These are phyloP conservation scores for Conus canariensis DNA, from an alignment of 2,888 invertebrate genomes.

Conservation along the genomic window DNA sequence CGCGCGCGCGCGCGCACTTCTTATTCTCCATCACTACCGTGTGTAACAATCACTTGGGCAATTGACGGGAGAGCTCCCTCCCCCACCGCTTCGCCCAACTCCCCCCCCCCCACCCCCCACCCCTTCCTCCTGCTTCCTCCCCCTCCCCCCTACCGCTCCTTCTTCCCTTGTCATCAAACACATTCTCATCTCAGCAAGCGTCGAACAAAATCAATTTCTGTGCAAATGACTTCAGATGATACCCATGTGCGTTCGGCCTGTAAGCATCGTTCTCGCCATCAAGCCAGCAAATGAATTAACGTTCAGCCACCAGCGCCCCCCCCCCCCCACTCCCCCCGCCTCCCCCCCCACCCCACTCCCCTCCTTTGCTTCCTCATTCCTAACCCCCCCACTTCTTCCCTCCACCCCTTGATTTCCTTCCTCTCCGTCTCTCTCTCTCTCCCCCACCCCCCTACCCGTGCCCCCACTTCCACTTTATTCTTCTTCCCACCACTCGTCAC, in stretches of 20 bases:
- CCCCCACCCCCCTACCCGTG: not conserved
- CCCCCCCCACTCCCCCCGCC: not conserved
- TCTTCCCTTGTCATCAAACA: conserved; percentile 1
- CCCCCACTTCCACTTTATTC: too few species aligned
- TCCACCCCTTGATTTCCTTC: too few species aligned
- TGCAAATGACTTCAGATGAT: conserved; percentile 20
- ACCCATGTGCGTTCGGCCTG: not conserved
- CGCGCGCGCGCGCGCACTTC: too few species aligned
- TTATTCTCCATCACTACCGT: not conserved
- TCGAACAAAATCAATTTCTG: not conserved
- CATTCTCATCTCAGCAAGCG: conserved; percentile 15
- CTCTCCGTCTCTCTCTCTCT: not conserved
- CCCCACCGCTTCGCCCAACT: too few species aligned
- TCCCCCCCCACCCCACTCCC: not conserved
- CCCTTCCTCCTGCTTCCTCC: too few species aligned
- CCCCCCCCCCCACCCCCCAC: too few species aligned
- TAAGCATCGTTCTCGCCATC: not conserved
- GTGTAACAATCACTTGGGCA: not conserved
- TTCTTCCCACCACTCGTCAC: not conserved
- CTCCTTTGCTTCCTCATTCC: not conserved
- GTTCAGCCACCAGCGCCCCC: not conserved
- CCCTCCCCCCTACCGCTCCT: too few species aligned
- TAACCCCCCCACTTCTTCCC: too few species aligned
- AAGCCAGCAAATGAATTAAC: conserved; percentile 18
- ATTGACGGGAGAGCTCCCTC: not conserved